Percentiles rank a stretch among this genome's conserved stretches.
Evolutionary conservation across 53 echinoderm and acorn worm species (phyloP).

Genomic region (Echinarachnius parma): DNA sequence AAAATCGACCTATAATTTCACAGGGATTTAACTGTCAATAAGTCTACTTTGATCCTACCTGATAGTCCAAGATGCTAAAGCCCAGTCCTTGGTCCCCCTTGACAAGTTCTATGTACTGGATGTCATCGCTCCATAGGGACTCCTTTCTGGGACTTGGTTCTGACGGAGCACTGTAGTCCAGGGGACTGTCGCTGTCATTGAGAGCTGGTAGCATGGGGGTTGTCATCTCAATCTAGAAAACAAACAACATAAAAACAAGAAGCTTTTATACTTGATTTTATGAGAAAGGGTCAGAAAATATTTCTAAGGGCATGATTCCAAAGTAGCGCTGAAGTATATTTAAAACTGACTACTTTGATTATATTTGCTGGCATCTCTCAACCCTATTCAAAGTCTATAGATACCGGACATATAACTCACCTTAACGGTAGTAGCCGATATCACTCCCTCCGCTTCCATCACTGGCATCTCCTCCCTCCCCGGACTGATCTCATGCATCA

Average conservation of each 20-base stretch:
- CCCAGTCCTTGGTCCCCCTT: conserved; percentile 91
- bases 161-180: conserved; percentile 23
- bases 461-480: conserved; percentile 1
- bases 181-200: conserved; percentile 4
- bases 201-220: conserved; percentile 15
- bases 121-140: conserved; percentile 89
- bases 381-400: too few species aligned
- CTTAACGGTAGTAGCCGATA: too few species aligned
- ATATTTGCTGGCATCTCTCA: too few species aligned
- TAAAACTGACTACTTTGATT: too few species aligned
- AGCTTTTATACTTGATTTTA: too few species aligned
- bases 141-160: conserved; percentile 64
- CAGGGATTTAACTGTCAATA: too few species aligned
- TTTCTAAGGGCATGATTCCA: too few species aligned
- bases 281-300: not conserved
- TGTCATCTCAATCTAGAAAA: conserved; percentile 31
- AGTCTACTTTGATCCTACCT: too few species aligned
- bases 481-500: conserved; percentile 29
- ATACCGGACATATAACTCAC: too few species aligned
- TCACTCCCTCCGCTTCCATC: conserved; percentile 28
- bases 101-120: conserved; percentile 67
- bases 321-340: too few species aligned
- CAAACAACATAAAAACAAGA: too few species aligned
- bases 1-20: too few species aligned
- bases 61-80: conserved; percentile 97